Evolutionary conservation across 2,888 invertebrate species (phyloP), one percentile per base, ranked within the genome.

Genomic region (Cerceris rybyensis): DNA sequence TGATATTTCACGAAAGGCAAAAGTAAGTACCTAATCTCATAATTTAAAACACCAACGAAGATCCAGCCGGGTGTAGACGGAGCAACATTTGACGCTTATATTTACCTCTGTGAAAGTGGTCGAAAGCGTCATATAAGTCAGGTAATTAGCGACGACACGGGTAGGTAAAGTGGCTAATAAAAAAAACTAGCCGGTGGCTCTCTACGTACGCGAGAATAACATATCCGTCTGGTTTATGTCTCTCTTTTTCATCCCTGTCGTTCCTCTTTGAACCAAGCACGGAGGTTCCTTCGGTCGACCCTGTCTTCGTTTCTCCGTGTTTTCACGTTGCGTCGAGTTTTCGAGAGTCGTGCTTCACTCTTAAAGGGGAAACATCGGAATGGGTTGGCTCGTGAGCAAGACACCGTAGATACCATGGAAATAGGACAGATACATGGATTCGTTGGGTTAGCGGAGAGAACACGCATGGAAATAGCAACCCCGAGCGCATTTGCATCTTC

Each of bases 401-500:
- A 2, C 7, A 1, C 7, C 55, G 55, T 16, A 17, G 17, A 9
- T 55, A 55, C 7, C 61, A 14, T 28, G 59, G 68, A 65, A 68
- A 65, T 43, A 58, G 69, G 49, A 54, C 57, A 67, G 54, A 49
- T 57, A 64, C 41, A 58, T 59, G 61, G 66, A 60, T 71, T 71
- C 41, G 70, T 46, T 13, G 64, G 16, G 43, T 28, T 42, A 14
- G 41, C 39, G 11, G 54, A 39, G 14, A 41, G 54, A 7, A 58
- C 73, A 75, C 79, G 76, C 75, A 52, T 75, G 79, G 76, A 83
- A 79, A 68, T 73, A 64, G 54, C 52, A 39, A 59, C 55, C 64
- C 8, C 46, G 46, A 55, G n/a, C 73, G 69, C 83, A 85, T 85
- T 85, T 85, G 85, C 85, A 85, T 85, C 83, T 78, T 78, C 65